A percentile compares a stretch with the other conserved stretches of the same genome.
phyloP scores from a whole-genome alignment of 2,888 invertebrate species.

The Chloroclystis v-ata region DNA sequence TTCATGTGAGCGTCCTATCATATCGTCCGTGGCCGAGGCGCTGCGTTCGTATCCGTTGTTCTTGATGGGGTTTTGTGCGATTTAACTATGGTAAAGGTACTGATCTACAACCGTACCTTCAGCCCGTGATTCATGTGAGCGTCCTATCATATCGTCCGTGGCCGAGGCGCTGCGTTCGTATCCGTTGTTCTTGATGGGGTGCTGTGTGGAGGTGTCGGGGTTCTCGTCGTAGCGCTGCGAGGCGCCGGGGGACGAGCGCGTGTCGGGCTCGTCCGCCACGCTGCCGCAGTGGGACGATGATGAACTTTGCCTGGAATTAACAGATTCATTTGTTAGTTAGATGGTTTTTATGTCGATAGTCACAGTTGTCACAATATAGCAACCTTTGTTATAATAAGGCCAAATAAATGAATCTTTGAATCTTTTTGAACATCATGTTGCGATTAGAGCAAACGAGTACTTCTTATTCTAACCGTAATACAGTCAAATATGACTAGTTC shows the following conservation, averaged over 20 bases:
- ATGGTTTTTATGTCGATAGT: too few relatives aligned
- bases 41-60: constrained; percentile 75
- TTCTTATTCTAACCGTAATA: too few relatives aligned
- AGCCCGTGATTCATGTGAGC: constrained; percentile 72
- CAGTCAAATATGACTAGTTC: too few relatives aligned
- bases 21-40: constrained; percentile 64
- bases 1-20: constrained; percentile 69
- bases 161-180: constrained; percentile 67
- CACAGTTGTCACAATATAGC: too few relatives aligned
- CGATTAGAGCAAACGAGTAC: too few relatives aligned
- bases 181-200: constrained; percentile 75
- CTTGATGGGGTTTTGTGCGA: constrained; percentile 69
- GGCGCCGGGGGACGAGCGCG: constrained; percentile 71
- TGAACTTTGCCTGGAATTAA: constrained; percentile 63
- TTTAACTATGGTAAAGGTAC: too few relatives aligned
- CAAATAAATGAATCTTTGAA: too few relatives aligned
- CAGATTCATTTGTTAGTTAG: background rate
- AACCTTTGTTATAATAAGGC: too few relatives aligned
- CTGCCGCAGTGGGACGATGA: constrained; percentile 75
- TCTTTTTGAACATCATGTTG: too few relatives aligned
- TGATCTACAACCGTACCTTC: constrained; percentile 55
- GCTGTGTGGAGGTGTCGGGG: constrained; percentile 70
- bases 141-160: constrained; percentile 70
- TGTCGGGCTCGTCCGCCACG: constrained; percentile 72
- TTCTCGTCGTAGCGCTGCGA: constrained; percentile 70